Base-by-base conservation (phyloP, 2,113 vertebrate genomes). In the Camelus dromedarius region DNA sequence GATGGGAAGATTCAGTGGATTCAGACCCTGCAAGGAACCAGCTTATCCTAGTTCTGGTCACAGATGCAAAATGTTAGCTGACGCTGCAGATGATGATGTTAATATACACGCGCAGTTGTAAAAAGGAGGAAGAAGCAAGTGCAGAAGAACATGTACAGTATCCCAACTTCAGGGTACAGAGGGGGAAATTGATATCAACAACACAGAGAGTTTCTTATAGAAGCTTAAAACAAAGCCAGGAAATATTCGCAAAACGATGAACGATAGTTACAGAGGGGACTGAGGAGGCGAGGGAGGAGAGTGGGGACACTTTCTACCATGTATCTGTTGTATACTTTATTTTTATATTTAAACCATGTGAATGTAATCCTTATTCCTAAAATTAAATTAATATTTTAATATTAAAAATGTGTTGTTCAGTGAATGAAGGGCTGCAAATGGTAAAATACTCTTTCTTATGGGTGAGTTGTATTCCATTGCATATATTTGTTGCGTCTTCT, bases 161-260 rank as follows among this genome's bases (percentile, higher is more conserved):
- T 30, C 28, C n/a, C 19, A 87, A 35, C 28, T 56, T 90, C 4
- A 69, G 48, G 72, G 13, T 42, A 42, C 35, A 96, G 35, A 62
- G 69, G 50, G 38, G 58, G 20, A 28, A 35, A 32, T 14, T 42
- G 30, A 87, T n/a, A 6, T 13, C 52, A 89, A 72, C 60, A 9
- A 50, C 6, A 42, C n/a, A 75, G 48, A 72, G 46, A 67, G 8
- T 46, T 15, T 66, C 62, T 87, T 82, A 72, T 4, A 42, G 56
- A 58, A 70, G 26, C 32, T 72, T 92, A 83, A 52, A 42, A n/a
- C 56, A 93, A 90, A 32, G 30, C 28, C 54, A 88, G 86, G 83
- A 62, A 77, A 28, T 66, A 54, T 56, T 82, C 50, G 67, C 66
- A 58, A 88, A 72, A 46, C 30, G 24, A 77, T 60, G 28, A 22